Conservation (phyloP, 1,140 invertebrate genomes). For the Brachionus calyciflorus region DNA sequence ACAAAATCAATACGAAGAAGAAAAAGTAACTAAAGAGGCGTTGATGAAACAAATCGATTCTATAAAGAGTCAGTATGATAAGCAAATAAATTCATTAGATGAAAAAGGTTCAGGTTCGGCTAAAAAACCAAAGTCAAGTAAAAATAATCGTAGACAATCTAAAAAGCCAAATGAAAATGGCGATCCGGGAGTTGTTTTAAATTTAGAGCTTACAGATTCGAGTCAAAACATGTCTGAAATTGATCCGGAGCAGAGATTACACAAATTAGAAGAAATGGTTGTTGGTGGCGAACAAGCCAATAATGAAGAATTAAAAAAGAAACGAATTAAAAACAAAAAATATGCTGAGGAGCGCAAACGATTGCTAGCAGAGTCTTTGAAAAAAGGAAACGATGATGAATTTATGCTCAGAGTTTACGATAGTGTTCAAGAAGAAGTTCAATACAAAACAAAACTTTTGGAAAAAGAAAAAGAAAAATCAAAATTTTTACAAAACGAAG, state of each 20-base stretch:
- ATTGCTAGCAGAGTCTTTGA: not conserved
- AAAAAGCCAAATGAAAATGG: not conserved
- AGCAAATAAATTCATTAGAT: constrained; percentile 61
- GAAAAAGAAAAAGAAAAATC: constrained; percentile 10
- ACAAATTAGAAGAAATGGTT: constrained; percentile 42
- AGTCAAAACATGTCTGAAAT: constrained; percentile 15
- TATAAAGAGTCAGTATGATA: constrained; percentile 65
- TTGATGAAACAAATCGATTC: constrained; percentile 65
- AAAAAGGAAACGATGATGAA: constrained; percentile 43
- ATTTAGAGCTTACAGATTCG: not conserved
- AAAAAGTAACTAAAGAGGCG: constrained; percentile 65
- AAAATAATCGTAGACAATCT: constrained; percentile 16
- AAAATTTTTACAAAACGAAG: constrained; percentile 45
- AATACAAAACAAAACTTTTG: constrained; percentile 27
- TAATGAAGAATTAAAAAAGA: constrained; percentile 66
- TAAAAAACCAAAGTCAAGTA: constrained; percentile 49
- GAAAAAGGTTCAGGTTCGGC: constrained; percentile 54
- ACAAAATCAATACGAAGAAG: constrained; percentile 64
- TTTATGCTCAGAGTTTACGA: constrained; percentile 45
- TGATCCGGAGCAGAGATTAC: constrained; percentile 35
- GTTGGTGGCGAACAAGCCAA: constrained; percentile 72
- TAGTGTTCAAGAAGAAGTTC: constrained; percentile 45
- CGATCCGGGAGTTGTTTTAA: not conserved
- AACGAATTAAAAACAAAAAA: constrained; percentile 64
- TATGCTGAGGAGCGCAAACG: constrained; percentile 52